Evolutionary conservation across 2,113 vertebrate species (phyloP), one percentile per base, ranked within the genome.

Genomic region (Rattus rattus): DNA sequence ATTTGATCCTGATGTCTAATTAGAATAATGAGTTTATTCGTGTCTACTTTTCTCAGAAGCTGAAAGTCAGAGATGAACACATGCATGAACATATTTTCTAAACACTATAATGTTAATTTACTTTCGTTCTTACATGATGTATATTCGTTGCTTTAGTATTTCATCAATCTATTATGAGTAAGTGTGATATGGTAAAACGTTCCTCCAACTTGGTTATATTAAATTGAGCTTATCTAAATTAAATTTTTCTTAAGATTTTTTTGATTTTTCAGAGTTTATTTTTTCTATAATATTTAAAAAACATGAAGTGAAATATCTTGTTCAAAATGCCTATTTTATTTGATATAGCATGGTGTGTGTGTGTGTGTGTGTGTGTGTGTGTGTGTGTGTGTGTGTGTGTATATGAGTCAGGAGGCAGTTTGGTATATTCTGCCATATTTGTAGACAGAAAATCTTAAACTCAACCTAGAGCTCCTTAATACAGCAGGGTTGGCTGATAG

Each of bases 11-110:
- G n/a, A 73, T 54, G 0, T 80, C 33, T 90, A 92, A 93, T 92
- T 93, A 97, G 92, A 94, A 92, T 95, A 84, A 93, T 76, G 30
- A 49, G 59, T 16, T 63, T 94, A 69, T 94, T 94, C 1, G 20
- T 36, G 88, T 73, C 69, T 90, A 80, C 59, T 61, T 95, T 95
- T 95, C 33, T 24, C 16, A 76, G 88, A 89, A 88, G 39, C 33
- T 80, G 33, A 96, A 90, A 92, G 17, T 92, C 63, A 90, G 56
- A 97, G 59, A 59, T 94, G 56, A 93, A 93, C 22, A 88, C 39
- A 88, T 28, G 16, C 12, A 87, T 36, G 5, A 70, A 59, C 1
- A 70, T 84, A 79, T 75, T 94, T 94, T 95, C 49, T 73, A 22
- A 94, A 76, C 13, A 63, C 63, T 47, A 52, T 16, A 28, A 30